A percentile compares a stretch with the other conserved stretches of the same genome.
Conservation (phyloP, 2,113 vertebrate genomes). For the Oreotrochilus melanogaster region DNA sequence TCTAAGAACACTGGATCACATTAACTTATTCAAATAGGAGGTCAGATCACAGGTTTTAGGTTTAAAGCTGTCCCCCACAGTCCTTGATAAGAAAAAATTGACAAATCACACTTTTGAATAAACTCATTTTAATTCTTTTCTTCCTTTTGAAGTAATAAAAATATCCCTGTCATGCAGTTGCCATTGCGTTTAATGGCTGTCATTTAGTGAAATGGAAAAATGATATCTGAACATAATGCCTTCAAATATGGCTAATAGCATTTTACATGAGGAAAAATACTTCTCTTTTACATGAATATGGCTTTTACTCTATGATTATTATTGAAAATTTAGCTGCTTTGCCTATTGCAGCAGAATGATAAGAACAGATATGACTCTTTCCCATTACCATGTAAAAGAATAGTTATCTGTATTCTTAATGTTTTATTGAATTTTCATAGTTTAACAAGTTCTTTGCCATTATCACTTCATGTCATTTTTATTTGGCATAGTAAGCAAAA, state of each 20-base stretch:
- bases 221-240: conserved; percentile 78
- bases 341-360: conserved; percentile 70
- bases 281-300: conserved; percentile 77
- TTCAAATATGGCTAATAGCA: conserved; percentile 81
- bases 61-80: conserved; percentile 82
- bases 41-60: conserved; percentile 85
- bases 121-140: conserved; percentile 88
- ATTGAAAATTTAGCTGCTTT: conserved; percentile 74
- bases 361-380: conserved; percentile 48
- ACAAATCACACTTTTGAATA: conserved; percentile 88
- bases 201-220: conserved; percentile 82
- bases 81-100: conserved; percentile 78
- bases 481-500: conserved; percentile 38
- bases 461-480: conserved; percentile 33
- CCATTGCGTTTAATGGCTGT: conserved; percentile 81
- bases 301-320: conserved; percentile 69
- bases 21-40: conserved; percentile 93
- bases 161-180: conserved; percentile 81
- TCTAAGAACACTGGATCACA: conserved; percentile 82
- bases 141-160: conserved; percentile 85
- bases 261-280: conserved; percentile 77
- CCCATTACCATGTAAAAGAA: conserved; percentile 67
- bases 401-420: conserved; percentile 52
- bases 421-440: conserved; percentile 44
- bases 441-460: conserved; percentile 47